Percentiles rank a stretch among this genome's conserved stretches.
Evolutionary conservation across 2,797 vertebrate species (phyloP).

Genomic region (Neosalanx taihuensis): DNA sequence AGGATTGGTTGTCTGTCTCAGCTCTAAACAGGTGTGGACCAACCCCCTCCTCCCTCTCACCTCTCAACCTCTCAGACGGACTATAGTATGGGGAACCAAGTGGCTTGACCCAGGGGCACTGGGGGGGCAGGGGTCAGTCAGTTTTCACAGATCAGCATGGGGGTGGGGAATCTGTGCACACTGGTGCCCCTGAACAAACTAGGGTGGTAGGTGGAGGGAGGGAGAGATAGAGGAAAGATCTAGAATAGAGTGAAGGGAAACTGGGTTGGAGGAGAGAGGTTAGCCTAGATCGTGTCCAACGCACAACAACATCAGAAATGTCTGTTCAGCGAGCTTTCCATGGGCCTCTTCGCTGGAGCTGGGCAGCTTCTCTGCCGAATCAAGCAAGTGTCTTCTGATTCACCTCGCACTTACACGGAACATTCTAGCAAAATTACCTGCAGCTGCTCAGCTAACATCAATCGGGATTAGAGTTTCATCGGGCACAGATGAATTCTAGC

Average conservation of each 20-base stretch:
- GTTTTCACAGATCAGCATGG: neutral
- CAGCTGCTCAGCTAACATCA: slow-evolving; percentile 5
- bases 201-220: neutral
- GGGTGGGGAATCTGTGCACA: slow-evolving; percentile 6
- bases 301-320: slow-evolving; percentile 30
- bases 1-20: neutral
- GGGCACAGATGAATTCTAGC: neutral
- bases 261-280: neutral
- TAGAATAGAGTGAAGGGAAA: neutral
- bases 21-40: neutral
- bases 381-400: slow-evolving; percentile 64
- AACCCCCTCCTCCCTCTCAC: neutral
- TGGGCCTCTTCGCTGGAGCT: slow-evolving; percentile 37
- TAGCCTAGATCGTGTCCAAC: slow-evolving; percentile 19
- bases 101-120: slow-evolving; percentile 3
- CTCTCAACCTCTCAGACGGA: neutral
- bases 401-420: slow-evolving; percentile 51
- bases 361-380: slow-evolving; percentile 49
- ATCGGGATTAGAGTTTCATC: slow-evolving; percentile 2
- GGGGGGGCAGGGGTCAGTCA: slow-evolving; percentile 2
- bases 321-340: slow-evolving; percentile 32
- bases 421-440: slow-evolving; percentile 19
- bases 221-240: slow-evolving; percentile 1
- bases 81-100: neutral
- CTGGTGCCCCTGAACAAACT: slow-evolving; percentile 22